Evolutionary conservation across 2,888 invertebrate genomes (phyloP).

Genomic region (Xanthostigma xanthostigma): DNA sequence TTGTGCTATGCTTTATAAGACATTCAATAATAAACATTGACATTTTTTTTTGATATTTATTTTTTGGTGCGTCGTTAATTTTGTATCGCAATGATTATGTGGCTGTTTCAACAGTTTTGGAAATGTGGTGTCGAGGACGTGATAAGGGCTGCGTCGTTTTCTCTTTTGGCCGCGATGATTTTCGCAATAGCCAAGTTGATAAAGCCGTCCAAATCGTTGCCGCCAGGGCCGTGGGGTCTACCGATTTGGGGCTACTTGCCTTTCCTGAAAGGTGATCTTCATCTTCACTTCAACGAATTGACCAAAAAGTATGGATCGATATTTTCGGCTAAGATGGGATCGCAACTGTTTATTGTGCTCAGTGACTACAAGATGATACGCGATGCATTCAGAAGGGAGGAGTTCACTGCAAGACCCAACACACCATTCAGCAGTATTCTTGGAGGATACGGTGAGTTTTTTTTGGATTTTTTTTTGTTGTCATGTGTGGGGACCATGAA

Average conservation of each 20-base stretch:
- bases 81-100: conserved; percentile 13
- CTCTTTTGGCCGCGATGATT: conserved; percentile 22
- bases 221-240: conserved; percentile 80
- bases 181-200: conserved; percentile 22
- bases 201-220: conserved; percentile 34
- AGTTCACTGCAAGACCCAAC: conserved; percentile 76
- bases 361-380: conserved; percentile 76
- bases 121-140: conserved; percentile 23
- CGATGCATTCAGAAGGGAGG: conserved; percentile 72
- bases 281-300: conserved; percentile 62
- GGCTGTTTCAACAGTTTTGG: conserved; percentile 23
- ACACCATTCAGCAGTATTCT: conserved; percentile 75
- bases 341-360: conserved; percentile 69
- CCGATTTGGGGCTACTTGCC: conserved; percentile 74
- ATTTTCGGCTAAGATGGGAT: conserved; percentile 68
- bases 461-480: conserved; percentile 15
- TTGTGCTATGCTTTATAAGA: no score
- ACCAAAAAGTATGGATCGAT: conserved; percentile 66
- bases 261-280: conserved; percentile 60
- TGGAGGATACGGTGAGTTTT: conserved; percentile 74
- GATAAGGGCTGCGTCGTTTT: conserved; percentile 23
- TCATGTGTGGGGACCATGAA: background rate
- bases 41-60: background rate
- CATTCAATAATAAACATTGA: background rate
- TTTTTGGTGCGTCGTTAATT: background rate